Evolutionary conservation across 2,888 invertebrate species (phyloP).

Genomic region (Oligia latruncula): DNA sequence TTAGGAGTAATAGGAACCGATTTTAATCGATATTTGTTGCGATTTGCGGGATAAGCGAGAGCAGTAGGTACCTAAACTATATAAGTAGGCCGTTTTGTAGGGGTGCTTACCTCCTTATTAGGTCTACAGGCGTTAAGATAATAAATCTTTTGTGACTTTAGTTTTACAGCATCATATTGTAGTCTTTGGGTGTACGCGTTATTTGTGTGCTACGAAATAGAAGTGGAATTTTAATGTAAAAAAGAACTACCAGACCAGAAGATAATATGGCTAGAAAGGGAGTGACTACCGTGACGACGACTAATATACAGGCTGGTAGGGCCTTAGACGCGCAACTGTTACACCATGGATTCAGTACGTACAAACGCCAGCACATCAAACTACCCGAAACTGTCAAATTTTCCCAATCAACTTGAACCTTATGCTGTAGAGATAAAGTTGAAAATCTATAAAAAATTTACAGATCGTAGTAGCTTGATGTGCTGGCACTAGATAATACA

Average conservation of each 20-base stretch:
- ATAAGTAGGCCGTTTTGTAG: not conserved
- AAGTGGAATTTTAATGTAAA: not conserved
- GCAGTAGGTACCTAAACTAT: not conserved
- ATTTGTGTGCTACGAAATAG: not conserved
- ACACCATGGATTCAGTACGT: too few species aligned
- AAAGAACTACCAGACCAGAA: not conserved
- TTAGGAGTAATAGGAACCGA: not conserved
- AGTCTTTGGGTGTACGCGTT: too few species aligned
- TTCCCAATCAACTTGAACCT: too few species aligned
- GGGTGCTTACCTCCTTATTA: not conserved
- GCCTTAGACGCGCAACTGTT: too few species aligned
- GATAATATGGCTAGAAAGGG: not conserved
- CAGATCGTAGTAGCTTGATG: too few species aligned
- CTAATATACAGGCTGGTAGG: not conserved
- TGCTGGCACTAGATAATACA: too few species aligned
- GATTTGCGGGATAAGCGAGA: not conserved
- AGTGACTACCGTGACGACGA: not conserved
- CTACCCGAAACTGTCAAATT: too few species aligned
- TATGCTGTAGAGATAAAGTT: too few species aligned
- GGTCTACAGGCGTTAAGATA: not conserved
- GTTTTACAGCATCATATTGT: too few species aligned
- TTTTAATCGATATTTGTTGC: not conserved
- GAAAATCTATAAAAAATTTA: too few species aligned
- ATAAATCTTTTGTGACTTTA: not conserved
- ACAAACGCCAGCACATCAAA: too few species aligned